Conservation (phyloP, 2,113 vertebrate species). For the Orientallactaga bullata region DNA sequence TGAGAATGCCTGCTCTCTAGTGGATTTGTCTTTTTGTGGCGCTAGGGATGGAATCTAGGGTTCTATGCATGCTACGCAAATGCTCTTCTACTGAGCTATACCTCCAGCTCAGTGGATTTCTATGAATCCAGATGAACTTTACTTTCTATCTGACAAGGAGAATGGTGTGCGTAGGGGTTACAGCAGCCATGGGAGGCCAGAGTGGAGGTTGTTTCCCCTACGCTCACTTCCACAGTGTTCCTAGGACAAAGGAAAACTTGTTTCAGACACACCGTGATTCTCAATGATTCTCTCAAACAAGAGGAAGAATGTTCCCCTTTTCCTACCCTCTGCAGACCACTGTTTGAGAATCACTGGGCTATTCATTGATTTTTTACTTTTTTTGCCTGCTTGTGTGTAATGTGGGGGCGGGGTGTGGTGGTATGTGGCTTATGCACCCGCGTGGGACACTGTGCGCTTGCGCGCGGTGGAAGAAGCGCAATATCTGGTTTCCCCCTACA, state of each 20-base stretch:
- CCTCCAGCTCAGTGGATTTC: not conserved
- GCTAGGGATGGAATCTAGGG: not conserved
- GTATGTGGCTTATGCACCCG: too few species aligned
- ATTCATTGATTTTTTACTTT: not conserved
- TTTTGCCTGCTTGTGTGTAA: too few species aligned
- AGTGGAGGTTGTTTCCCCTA: too few species aligned
- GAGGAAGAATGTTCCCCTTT: not conserved
- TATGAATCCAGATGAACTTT: not conserved
- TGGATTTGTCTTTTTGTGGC: not conserved
- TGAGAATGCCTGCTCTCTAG: not conserved
- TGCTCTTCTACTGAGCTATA: not conserved
- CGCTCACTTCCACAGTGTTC: not conserved
- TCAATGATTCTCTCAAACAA: not conserved
- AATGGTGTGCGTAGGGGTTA: not conserved
- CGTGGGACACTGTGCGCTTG: too few species aligned
- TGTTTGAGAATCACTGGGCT: not conserved
- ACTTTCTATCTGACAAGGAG: not conserved
- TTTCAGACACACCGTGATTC: not conserved
- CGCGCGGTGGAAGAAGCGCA: too few species aligned
- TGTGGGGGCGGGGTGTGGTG: too few species aligned
- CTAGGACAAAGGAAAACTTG: not conserved
- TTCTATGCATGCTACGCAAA: not conserved
- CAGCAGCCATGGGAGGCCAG: not conserved
- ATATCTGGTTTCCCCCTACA: too few species aligned
- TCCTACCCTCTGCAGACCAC: not conserved